Percentiles rank a stretch among this genome's conserved stretches.
These are phyloP conservation scores for Sciurus carolinensis DNA, from an alignment of 2,797 vertebrate species.

Conservation along the genomic window DNA sequence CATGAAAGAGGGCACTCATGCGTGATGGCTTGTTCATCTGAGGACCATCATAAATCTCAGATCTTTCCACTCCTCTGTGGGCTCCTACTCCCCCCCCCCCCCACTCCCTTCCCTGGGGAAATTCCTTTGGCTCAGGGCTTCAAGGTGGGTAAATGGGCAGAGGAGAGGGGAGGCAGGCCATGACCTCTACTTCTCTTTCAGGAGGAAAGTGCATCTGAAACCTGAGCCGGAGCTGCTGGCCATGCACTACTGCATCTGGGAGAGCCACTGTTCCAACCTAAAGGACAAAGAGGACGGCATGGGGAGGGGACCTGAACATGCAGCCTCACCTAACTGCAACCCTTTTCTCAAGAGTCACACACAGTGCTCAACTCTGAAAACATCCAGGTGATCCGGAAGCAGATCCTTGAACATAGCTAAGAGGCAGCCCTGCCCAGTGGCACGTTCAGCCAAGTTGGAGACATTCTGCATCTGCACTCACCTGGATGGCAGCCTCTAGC, in stretches of 20 bases:
- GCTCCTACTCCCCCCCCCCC: neutral
- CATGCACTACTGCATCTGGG: neutral
- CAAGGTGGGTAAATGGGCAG: neutral
- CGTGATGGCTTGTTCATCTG: neutral
- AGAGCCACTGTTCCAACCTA: neutral
- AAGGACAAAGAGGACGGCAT: neutral
- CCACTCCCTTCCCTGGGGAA: neutral
- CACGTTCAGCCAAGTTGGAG: neutral
- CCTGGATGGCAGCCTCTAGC: neutral
- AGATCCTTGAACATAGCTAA: neutral
- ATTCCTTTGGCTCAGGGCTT: conserved; percentile 2
- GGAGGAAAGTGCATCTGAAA: conserved; percentile 54
- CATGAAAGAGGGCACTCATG: neutral
- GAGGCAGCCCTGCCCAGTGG: neutral
- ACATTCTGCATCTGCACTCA: accelerated
- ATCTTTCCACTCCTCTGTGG: neutral
- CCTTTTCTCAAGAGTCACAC: neutral
- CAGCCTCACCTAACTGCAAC: neutral
- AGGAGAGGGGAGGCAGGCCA: neutral
- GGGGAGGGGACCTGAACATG: neutral
- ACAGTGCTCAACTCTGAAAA: accelerated
- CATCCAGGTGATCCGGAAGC: neutral
- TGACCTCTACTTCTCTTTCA: neutral
- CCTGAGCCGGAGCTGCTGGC: conserved; percentile 10
- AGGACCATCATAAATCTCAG: neutral